Evolutionary conservation across 2,113 vertebrate genomes (phyloP).

Genomic region (Pachyramphus minor): DNA sequence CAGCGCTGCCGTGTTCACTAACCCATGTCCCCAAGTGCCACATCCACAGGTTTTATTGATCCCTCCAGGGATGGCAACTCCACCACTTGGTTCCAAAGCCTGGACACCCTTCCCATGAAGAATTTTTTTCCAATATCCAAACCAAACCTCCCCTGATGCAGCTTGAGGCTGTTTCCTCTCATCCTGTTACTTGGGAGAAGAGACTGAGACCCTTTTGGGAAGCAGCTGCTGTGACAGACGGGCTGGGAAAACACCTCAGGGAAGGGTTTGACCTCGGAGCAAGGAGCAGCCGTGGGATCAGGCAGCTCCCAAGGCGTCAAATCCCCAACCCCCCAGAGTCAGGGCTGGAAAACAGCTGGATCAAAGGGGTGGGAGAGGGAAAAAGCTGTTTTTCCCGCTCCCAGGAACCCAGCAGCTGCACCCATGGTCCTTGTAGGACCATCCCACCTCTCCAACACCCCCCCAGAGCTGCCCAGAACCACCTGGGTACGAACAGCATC

Average conservation of each 20-base stretch:
- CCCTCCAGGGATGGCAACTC: background rate
- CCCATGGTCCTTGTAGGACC: no score
- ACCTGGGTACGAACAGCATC: fast-evolving
- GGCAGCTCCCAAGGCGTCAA: background rate
- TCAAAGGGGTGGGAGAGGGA: background rate
- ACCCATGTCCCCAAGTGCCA: background rate
- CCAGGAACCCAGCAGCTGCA: fast-evolving
- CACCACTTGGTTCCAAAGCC: background rate
- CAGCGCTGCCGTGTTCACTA: background rate
- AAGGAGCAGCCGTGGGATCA: background rate
- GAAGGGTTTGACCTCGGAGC: background rate
- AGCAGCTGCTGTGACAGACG: background rate
- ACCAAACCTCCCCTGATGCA: background rate
- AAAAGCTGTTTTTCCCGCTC: background rate
- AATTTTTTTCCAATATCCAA: background rate
- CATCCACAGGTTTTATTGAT: background rate
- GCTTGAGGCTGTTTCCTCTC: background rate
- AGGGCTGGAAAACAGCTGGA: background rate
- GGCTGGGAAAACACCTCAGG: no score
- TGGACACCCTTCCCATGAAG: background rate
- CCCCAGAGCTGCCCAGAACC: background rate
- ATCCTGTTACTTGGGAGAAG: background rate
- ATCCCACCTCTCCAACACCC: fast-evolving
- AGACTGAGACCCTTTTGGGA: background rate
- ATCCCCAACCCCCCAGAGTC: background rate